Base-by-base conservation (phyloP, 2,797 vertebrate species). In the Loris lydekkerianus region DNA sequence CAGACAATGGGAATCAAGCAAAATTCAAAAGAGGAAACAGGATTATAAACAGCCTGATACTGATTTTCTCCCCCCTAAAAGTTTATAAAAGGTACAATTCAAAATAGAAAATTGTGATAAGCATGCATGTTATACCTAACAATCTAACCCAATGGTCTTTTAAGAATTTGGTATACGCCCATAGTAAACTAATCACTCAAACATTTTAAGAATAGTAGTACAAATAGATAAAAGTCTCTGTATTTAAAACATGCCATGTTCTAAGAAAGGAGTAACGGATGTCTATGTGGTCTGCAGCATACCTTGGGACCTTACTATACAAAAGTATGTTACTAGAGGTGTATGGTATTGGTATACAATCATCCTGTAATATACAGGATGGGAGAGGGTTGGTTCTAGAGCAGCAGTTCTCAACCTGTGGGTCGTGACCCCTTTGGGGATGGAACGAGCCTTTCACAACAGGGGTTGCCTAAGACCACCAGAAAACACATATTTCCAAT, bases 71-170 rank as follows among this genome's bases (percentile, higher is more conserved):
- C 73, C 15, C 49, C 92, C 88, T 77, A 37, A 93, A 95, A 92
- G 34, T 40, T 86, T 90, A 80, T 84, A 83, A 89, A 78, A 91
- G 87, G 60, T 56, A 25, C 23, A 95, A 86, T 37, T 96, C 63
- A 97, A 93, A 93, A 91, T 43, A 23, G 49, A 34, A 95, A 97
- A 91, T 58, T 91, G 40, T 76, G 43, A 75, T 56, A 80, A 90
- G 25, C 29, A 96, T 89, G 29, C 4, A 43, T 85, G 6, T 76
- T 92, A 76, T 73, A 83, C 21, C 40, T 31, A 92, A 70, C 40
- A 69, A 91, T 60, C 56, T 76, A 69, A 96, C 34, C 43, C 84
- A 93, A 86, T 46, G n/a, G 43, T 56, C 75, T 92, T 91, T 93
- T 53, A 84, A 67, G 60, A 95, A 97, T 83, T 20, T 61, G 34